Base-by-base conservation (phyloP, 1,140 invertebrate genomes). In the Aleiodes sp. region DNA sequence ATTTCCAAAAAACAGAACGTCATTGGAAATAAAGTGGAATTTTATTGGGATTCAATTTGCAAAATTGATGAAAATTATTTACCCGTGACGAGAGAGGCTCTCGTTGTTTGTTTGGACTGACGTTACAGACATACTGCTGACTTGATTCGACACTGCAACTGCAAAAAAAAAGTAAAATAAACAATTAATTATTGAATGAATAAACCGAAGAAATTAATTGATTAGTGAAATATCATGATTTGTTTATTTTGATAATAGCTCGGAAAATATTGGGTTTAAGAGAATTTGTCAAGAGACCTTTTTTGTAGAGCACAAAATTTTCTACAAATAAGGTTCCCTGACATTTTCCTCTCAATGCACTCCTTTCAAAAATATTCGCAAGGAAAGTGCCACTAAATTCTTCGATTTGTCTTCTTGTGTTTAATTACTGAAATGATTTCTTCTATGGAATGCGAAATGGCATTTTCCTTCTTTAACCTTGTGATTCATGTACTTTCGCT, bases 21-120 rank as follows among this genome's bases (percentile, higher is more conserved):
- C 2, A 56, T 14, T 14, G 4, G 9, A 33, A 33, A 4, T 33
- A 33, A 33, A 33, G 8, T 56, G 10, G 16, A 56, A 56, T 24
- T 2, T 21, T 21, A 56, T 14, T 10, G 0, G 2, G 1, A 56
- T 21, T 21, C 16, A 26, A 16, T 56, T 35, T 37, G n/a, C 12
- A 62, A 19, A 16, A 14, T 46, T 64, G n/a, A 14, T 52, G 41
- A 21, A 31, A 43, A 14, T 65, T 33, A 75, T 78, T 80, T 71
- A 83, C 81, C 80, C 80, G 46, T 81, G 79, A 39, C 81, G 81
- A 63, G 81, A 83, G 39, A 82, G 78, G 43, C 77, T 83, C 41
- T 83, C 79, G 7, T 78, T 75, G 35, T 64, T 73, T 21, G 76
- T 75, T 65, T 82, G 78, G 24, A 82, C 78, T 10, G 81, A 80